phyloP scores from a whole-genome alignment of 2,888 invertebrate genomes.

The Aethes cnicana region DNA sequence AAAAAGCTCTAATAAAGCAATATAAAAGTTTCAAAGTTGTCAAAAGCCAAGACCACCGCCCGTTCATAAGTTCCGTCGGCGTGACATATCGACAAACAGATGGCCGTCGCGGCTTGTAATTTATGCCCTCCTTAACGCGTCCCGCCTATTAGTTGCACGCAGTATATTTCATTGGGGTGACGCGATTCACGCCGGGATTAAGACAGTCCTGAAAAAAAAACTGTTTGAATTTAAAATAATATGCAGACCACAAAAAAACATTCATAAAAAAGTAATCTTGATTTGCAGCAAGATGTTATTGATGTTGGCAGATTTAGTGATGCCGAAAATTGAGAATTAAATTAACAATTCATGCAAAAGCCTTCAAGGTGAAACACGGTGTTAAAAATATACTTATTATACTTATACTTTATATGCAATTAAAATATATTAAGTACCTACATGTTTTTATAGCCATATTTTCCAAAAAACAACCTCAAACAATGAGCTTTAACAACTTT shows the following conservation, averaged over 20 bases:
- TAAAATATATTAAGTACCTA: too few species aligned
- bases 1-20: conserved; percentile 1
- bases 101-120: conserved; percentile 76
- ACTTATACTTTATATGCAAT: too few species aligned
- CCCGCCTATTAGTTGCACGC: conserved; percentile 80
- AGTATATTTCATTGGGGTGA: conserved; percentile 67
- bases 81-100: conserved; percentile 82
- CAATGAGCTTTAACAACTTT: too few species aligned
- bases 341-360: too few species aligned
- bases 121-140: conserved; percentile 80
- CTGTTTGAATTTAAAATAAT: not conserved
- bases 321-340: too few species aligned
- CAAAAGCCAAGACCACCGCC: conserved; percentile 10
- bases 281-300: too few species aligned
- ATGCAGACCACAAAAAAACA: not conserved
- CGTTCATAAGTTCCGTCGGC: conserved; percentile 44
- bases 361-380: too few species aligned
- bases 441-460: too few species aligned
- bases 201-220: conserved; percentile 1
- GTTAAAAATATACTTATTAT: too few species aligned
- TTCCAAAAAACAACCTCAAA: too few species aligned
- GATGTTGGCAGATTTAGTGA: too few species aligned
- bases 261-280: too few species aligned
- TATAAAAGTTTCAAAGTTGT: not conserved
- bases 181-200: not conserved